These are phyloP conservation scores for Antechinus stuartii DNA, from an alignment of 2,113 vertebrate genomes.

Conservation along the genomic window DNA sequence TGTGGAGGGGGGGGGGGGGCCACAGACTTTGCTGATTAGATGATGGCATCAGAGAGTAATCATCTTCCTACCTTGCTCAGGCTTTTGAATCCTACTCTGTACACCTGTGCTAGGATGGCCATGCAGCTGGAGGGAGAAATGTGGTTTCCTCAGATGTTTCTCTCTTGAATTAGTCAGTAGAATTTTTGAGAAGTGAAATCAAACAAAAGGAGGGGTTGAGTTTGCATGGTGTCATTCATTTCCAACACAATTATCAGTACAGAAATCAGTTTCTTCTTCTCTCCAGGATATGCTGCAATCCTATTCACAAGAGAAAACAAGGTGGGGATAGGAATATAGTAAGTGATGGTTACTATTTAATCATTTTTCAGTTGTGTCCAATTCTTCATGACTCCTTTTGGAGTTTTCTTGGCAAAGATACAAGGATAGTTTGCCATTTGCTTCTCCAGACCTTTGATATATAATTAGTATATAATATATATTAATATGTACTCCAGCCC, in stretches of 20 bases:
- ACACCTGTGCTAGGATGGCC: conserved; percentile 70
- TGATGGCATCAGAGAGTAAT: conserved; percentile 72
- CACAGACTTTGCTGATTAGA: conserved; percentile 69
- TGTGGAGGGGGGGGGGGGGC: neutral
- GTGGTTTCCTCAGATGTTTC: conserved; percentile 11
- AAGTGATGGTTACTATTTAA: neutral
- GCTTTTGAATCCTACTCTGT: conserved; percentile 66
- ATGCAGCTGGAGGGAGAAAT: conserved; percentile 56
- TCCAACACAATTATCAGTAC: neutral
- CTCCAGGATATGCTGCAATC: conserved; percentile 20
- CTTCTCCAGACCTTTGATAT: neutral
- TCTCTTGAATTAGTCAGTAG: conserved; percentile 42
- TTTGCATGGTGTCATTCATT: conserved; percentile 19
- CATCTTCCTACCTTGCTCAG: conserved; percentile 35
- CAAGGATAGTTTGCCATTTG: too few species aligned
- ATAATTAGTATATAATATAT: neutral
- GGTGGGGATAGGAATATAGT: neutral
- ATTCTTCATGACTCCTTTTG: too few species aligned
- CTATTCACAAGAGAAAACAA: neutral
- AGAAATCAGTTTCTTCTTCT: neutral
- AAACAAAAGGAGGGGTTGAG: conserved; percentile 53
- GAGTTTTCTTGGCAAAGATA: too few species aligned
- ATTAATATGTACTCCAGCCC: too few species aligned
- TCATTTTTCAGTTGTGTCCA: too few species aligned
- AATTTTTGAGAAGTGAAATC: conserved; percentile 60